Conservation (phyloP, 2,888 invertebrate species). For the Chrysolina haemoptera region DNA sequence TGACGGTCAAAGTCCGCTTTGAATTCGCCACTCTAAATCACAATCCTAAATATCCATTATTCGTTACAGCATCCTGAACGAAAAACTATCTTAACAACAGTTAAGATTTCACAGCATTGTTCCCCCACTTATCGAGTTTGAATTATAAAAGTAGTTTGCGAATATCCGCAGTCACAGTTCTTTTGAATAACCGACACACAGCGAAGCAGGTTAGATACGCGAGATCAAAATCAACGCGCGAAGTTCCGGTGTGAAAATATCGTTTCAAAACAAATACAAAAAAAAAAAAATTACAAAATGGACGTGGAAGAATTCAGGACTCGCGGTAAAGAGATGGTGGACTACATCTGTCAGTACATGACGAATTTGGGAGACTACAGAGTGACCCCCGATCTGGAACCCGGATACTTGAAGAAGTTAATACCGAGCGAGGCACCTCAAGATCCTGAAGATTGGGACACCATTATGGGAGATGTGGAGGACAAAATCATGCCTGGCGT, state of each 20-base stretch:
- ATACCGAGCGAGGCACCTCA: constrained; percentile 87
- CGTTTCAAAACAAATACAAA: background rate
- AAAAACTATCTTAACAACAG: constrained; percentile 9
- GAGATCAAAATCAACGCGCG: constrained; percentile 11
- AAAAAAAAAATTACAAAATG: constrained; percentile 72
- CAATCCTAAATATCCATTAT: constrained; percentile 5
- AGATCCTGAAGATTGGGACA: constrained; percentile 88
- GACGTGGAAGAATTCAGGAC: constrained; percentile 89
- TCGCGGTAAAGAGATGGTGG: constrained; percentile 94
- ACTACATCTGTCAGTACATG: constrained; percentile 94
- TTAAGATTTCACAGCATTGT: background rate
- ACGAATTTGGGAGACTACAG: constrained; percentile 83
- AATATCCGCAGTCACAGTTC: constrained; percentile 31
- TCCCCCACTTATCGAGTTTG: background rate
- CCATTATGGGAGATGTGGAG: constrained; percentile 92
- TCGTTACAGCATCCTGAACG: constrained; percentile 24
- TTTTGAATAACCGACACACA: background rate
- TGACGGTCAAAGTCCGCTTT: background rate
- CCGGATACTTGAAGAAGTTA: constrained; percentile 87
- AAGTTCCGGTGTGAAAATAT: background rate
- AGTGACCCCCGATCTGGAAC: constrained; percentile 92
- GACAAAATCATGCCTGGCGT: constrained; percentile 95
- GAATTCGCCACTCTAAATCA: background rate
- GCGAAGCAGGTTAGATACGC: background rate
- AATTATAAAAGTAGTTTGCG: constrained; percentile 43